Evolutionary conservation across 2,797 vertebrate genomes (phyloP).

Genomic region (Avahi laniger): DNA sequence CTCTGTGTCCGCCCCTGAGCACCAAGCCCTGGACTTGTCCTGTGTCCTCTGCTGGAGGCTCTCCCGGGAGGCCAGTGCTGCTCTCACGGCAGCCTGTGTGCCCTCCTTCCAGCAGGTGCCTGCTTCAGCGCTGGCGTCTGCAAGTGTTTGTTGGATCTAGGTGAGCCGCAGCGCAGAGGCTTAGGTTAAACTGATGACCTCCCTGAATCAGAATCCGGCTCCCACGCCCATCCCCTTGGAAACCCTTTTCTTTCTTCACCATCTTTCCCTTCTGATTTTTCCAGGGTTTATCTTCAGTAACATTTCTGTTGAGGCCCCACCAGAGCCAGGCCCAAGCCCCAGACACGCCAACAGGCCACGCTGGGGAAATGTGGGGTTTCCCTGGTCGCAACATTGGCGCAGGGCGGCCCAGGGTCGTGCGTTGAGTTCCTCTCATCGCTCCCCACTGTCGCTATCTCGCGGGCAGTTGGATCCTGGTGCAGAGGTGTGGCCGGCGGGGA

Average conservation of each 20-base stretch:
- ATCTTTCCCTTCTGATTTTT: neutral
- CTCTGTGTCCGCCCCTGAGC: accelerated
- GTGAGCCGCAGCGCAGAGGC: neutral
- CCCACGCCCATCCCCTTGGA: accelerated
- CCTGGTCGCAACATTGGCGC: accelerated
- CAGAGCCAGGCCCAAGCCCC: no score
- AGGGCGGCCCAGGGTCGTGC: accelerated
- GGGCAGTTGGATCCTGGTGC: accelerated
- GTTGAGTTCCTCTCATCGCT: neutral
- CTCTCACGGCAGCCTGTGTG: neutral
- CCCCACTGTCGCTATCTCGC: accelerated
- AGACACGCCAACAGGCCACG: accelerated
- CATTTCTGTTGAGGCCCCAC: neutral
- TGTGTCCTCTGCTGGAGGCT: neutral
- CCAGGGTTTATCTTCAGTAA: no score
- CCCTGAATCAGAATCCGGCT: neutral
- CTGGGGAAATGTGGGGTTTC: neutral
- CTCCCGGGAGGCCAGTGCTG: no score
- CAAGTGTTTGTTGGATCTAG: neutral
- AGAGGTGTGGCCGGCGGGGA: neutral
- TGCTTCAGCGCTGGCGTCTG: neutral
- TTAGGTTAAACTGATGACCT: neutral
- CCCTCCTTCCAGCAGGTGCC: no score
- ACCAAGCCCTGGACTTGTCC: neutral
- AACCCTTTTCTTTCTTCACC: neutral